Conservation (phyloP, 2,113 vertebrate genomes). For the Cisticola juncidis region DNA sequence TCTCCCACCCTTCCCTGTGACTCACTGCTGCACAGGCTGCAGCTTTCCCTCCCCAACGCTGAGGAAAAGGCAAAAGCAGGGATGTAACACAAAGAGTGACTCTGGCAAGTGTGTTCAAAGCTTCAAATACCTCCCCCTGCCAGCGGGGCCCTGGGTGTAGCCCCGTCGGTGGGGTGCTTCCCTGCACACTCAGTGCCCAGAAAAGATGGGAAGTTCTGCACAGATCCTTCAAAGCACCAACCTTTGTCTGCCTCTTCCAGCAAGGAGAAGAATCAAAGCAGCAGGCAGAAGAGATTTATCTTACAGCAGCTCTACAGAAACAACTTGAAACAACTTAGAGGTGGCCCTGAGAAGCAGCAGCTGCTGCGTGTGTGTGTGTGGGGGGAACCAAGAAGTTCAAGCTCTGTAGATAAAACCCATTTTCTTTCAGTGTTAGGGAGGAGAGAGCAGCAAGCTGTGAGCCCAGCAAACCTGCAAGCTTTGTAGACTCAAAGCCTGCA, state of each 20-base stretch:
- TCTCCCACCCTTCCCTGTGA: conserved; percentile 25
- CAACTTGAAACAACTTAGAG: not conserved
- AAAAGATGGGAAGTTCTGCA: not conserved
- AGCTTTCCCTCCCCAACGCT: not conserved
- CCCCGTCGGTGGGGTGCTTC: not conserved
- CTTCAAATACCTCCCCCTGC: not conserved
- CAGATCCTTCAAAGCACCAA: not conserved
- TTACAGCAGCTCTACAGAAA: not conserved
- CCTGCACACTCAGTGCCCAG: not conserved
- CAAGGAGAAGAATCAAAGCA: not conserved
- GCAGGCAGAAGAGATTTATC: not conserved
- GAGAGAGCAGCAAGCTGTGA: not conserved
- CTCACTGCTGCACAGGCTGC: conserved; percentile 20
- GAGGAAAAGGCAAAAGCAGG: not conserved
- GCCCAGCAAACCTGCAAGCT: not conserved
- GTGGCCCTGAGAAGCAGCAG: not conserved
- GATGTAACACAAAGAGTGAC: not conserved
- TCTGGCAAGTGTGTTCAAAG: not conserved
- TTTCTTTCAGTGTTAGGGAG: not conserved
- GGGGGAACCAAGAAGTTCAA: not conserved
- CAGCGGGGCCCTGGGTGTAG: not conserved
- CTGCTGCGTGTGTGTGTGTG: not conserved
- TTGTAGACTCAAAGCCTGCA: not conserved
- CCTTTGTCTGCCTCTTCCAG: not conserved
- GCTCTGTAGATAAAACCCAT: not conserved